phyloP scores from a whole-genome alignment of 2,797 vertebrate genomes.

The Artibeus lituratus region DNA sequence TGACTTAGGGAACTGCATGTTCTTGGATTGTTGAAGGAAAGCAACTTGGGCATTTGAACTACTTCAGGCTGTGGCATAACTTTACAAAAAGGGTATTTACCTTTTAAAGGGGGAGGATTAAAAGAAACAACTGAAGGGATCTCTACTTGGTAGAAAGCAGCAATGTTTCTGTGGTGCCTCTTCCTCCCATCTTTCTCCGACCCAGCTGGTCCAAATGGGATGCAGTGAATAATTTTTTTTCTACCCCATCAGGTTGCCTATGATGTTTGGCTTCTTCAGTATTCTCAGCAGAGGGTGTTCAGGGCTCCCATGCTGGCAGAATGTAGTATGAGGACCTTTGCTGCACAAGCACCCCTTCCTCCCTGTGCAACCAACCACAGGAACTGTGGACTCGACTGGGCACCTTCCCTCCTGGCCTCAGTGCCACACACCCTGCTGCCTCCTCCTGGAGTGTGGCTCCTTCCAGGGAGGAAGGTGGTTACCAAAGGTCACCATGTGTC shows the following conservation, averaged over 20 bases:
- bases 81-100: neutral
- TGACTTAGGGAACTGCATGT: neutral
- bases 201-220: neutral
- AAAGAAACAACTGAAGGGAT: neutral
- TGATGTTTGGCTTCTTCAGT: neutral
- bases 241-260: accelerated
- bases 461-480: neutral
- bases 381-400: accelerated
- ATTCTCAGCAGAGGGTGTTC: neutral
- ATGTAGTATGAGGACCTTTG: neutral
- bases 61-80: neutral
- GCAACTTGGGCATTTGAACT: neutral
- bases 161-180: accelerated
- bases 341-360: accelerated
- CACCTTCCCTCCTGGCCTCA: neutral
- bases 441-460: neutral
- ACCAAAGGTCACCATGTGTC: neutral
- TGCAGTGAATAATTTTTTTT: neutral
- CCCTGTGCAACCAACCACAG: neutral
- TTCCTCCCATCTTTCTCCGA: neutral
- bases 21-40: neutral
- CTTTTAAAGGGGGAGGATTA: neutral
- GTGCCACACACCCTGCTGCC: neutral
- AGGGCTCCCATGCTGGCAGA: neutral
- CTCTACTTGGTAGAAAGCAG: neutral